These are phyloP conservation scores for Ophiothrix spiculata DNA, from an alignment of 35 echinoderm and acorn worm genomes.

Conservation along the genomic window DNA sequence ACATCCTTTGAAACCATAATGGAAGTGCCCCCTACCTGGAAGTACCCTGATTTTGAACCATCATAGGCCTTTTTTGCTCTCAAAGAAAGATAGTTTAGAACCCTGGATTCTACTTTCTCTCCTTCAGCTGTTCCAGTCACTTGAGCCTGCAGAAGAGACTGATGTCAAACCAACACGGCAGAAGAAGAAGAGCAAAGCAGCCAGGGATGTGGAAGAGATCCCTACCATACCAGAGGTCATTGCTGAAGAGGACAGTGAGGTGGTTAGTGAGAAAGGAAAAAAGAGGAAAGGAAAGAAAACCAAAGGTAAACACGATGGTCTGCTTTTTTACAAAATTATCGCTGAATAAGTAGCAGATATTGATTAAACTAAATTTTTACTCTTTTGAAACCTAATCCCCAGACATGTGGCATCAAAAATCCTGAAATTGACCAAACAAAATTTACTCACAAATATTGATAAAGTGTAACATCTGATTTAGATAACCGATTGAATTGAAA, in stretches of 20 bases:
- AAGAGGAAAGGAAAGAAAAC: slow-evolving; percentile 15
- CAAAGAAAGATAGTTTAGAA: neutral
- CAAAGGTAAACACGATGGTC: neutral
- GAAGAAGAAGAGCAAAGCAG: neutral
- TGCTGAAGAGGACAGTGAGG: neutral
- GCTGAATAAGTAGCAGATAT: neutral
- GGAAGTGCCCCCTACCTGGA: no score
- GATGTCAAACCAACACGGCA: neutral
- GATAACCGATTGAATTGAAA: no score
- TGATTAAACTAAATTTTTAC: neutral
- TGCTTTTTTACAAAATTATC: no score
- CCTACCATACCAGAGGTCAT: neutral
- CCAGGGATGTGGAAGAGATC: neutral
- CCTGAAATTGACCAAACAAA: no score
- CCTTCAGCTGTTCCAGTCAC: slow-evolving; percentile 48
- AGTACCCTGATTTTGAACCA: no score
- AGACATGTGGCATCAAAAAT: no score
- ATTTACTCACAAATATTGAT: no score
- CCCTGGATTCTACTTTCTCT: slow-evolving; percentile 10
- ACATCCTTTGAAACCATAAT: no score
- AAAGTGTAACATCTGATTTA: no score
- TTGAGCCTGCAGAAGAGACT: slow-evolving; percentile 54
- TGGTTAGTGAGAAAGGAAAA: neutral
- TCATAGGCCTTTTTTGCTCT: no score
- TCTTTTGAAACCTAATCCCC: no score